phyloP scores from a whole-genome alignment of 1,140 invertebrate species.

The Aricia agestis region DNA sequence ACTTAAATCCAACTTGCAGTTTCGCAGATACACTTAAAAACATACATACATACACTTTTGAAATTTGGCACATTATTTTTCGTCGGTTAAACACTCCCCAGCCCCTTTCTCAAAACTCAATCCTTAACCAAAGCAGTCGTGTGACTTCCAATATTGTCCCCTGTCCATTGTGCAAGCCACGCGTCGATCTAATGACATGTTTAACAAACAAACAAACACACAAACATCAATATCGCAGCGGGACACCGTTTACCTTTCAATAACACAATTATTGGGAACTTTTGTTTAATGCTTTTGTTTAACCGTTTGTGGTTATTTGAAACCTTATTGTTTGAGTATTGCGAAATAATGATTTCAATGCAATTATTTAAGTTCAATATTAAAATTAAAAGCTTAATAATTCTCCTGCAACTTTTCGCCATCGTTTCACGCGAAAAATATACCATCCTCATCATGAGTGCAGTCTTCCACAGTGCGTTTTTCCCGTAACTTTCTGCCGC shows the following conservation, averaged over 20 bases:
- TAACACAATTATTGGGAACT: slow-evolving; percentile 7
- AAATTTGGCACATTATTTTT: too few relatives aligned
- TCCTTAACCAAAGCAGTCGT: background rate
- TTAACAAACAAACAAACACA: slow-evolving; percentile 12
- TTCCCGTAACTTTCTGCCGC: too few relatives aligned
- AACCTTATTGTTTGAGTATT: background rate
- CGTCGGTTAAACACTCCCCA: background rate
- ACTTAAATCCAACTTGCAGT: too few relatives aligned
- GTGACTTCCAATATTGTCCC: slow-evolving; percentile 18
- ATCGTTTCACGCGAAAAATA: too few relatives aligned
- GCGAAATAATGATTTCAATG: background rate
- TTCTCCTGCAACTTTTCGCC: too few relatives aligned
- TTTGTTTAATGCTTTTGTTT: background rate
- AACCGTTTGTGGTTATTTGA: background rate
- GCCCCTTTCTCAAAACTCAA: background rate
- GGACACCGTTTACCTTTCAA: background rate
- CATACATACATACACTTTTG: too few relatives aligned
- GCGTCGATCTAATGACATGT: slow-evolving; percentile 31
- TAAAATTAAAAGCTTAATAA: too few relatives aligned
- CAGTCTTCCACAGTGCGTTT: too few relatives aligned
- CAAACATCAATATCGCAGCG: slow-evolving; percentile 21
- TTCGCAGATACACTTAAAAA: too few relatives aligned
- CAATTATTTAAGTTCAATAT: too few relatives aligned
- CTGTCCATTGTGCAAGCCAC: slow-evolving; percentile 27
- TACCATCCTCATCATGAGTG: too few relatives aligned